phyloP scores from a whole-genome alignment of 2,888 invertebrate genomes.

The Exocentrus adspersus region DNA sequence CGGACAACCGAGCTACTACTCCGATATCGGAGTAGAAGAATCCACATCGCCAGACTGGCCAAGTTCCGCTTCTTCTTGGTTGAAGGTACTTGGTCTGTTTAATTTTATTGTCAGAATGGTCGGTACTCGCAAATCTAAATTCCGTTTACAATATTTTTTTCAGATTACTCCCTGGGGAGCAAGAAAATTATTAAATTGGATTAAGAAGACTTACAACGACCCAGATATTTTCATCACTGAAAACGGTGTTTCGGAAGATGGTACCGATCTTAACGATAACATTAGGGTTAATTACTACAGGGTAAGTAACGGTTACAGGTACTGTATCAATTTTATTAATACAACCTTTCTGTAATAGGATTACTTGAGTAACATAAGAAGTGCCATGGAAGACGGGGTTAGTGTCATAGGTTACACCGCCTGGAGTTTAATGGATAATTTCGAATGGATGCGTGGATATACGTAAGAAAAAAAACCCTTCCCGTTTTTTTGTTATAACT shows the following conservation, averaged over 20 bases:
- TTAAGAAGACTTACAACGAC: slow-evolving; percentile 59
- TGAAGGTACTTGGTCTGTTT: neutral
- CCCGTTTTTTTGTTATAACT: no score
- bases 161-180: slow-evolving; percentile 70
- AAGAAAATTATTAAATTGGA: slow-evolving; percentile 66
- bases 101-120: no score
- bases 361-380: slow-evolving; percentile 38
- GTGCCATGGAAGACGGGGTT: slow-evolving; percentile 43
- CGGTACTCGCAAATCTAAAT: no score
- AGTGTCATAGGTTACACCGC: slow-evolving; percentile 46
- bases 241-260: slow-evolving; percentile 66
- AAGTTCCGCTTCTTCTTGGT: slow-evolving; percentile 11
- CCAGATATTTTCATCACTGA: slow-evolving; percentile 69
- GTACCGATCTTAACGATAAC: neutral
- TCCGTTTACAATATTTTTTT: no score
- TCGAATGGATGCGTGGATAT: slow-evolving; percentile 47
- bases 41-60: slow-evolving; percentile 24
- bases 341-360: no score
- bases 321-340: no score
- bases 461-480: slow-evolving; percentile 36
- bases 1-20: slow-evolving; percentile 25
- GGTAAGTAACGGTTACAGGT: no score
- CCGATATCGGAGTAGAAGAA: neutral
- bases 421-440: slow-evolving; percentile 50
- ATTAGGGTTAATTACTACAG: neutral